Evolutionary conservation across 2,888 invertebrate species (phyloP).

Genomic region (Drosophila mulleri): DNA sequence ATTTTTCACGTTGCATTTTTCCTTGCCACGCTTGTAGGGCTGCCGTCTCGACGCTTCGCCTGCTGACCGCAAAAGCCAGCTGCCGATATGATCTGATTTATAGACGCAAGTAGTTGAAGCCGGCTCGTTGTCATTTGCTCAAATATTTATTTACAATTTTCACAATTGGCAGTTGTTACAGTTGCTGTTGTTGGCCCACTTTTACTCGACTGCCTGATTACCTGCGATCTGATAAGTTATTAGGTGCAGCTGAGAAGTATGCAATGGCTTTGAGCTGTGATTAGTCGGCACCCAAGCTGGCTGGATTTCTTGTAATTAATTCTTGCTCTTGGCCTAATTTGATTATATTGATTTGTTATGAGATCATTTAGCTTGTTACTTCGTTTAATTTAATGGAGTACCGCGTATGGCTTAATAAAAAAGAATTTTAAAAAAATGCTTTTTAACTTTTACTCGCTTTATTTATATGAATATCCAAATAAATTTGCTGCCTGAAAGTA

Average conservation of each 20-base stretch:
- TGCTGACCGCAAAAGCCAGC: conserved; percentile 27
- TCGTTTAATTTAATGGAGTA: no score
- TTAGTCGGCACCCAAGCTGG: neutral
- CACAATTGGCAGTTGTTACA: conserved; percentile 70
- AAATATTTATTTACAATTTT: conserved; percentile 83
- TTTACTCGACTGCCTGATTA: conserved; percentile 46
- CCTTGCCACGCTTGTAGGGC: conserved; percentile 73
- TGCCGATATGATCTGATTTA: conserved; percentile 79
- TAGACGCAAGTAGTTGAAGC: conserved; percentile 59
- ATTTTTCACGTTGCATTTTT: conserved; percentile 51
- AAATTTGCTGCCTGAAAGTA: neutral
- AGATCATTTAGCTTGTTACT: neutral
- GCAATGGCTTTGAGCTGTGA: neutral
- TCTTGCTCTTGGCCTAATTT: neutral
- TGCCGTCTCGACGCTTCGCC: conserved; percentile 25
- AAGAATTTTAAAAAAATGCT: no score
- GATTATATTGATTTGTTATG: neutral
- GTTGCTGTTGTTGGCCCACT: conserved; percentile 63
- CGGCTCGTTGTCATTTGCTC: conserved; percentile 69
- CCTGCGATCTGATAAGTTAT: neutral
- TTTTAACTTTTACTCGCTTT: neutral
- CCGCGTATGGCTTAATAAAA: no score
- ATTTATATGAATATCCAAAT: neutral
- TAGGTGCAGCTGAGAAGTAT: neutral
- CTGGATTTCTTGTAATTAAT: no score